Evolutionary conservation across 2,888 invertebrate genomes (phyloP).

Genomic region (Kryphioiulus occultus): DNA sequence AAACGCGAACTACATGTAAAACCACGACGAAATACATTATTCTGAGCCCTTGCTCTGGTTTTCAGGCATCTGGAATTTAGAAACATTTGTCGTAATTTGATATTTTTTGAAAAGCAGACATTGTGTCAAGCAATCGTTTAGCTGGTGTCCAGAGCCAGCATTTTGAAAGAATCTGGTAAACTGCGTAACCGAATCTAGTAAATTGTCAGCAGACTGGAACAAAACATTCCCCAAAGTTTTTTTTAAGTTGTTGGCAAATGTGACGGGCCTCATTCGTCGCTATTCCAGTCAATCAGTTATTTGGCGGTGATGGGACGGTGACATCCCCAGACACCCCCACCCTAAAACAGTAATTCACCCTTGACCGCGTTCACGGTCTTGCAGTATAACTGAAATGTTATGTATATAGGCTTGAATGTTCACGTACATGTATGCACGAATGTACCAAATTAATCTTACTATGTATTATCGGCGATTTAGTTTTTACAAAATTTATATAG

Average conservation of each 20-base stretch:
- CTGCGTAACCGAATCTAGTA: background rate
- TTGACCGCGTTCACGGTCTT: background rate
- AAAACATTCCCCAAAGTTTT: background rate
- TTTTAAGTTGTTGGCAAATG: slow-evolving; percentile 6
- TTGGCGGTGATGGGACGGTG: slow-evolving; percentile 19
- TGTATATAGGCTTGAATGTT: too few relatives aligned
- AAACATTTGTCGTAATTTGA: background rate
- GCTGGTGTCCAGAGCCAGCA: background rate
- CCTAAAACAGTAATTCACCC: background rate
- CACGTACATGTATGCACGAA: too few relatives aligned
- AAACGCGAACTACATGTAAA: background rate
- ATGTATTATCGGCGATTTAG: too few relatives aligned
- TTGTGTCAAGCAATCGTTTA: slow-evolving; percentile 2
- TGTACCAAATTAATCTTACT: too few relatives aligned
- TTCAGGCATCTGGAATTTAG: background rate
- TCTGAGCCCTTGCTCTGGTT: too few relatives aligned
- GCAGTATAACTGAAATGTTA: too few relatives aligned
- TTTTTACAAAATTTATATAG: too few relatives aligned
- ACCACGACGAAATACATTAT: too few relatives aligned
- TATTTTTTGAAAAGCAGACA: background rate
- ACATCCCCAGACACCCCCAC: background rate
- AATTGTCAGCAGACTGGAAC: background rate
- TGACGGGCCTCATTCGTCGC: background rate
- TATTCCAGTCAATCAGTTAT: background rate
- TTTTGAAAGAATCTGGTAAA: background rate